These are phyloP conservation scores for Cardiocondyla obscurior DNA, from an alignment of 1,140 invertebrate genomes.

Conservation along the genomic window DNA sequence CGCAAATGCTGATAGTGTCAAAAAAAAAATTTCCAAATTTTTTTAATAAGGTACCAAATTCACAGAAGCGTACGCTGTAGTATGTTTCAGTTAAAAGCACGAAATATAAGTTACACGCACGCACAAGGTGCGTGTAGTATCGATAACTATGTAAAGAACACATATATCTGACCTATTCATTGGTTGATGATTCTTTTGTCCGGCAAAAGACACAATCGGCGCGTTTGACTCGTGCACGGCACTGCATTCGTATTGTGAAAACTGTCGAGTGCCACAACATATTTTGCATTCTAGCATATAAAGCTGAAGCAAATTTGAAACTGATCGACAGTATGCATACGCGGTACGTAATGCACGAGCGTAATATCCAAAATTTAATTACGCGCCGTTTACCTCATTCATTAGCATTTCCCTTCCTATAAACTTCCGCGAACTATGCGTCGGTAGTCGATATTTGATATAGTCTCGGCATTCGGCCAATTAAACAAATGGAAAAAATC, in stretches of 20 bases:
- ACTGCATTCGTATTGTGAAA: slow-evolving; percentile 26
- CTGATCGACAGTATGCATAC: slow-evolving; percentile 5
- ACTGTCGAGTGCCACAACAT: background rate
- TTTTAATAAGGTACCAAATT: too few relatives aligned
- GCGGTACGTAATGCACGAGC: background rate
- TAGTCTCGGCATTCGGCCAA: background rate
- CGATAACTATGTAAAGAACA: slow-evolving; percentile 10
- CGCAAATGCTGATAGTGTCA: too few relatives aligned
- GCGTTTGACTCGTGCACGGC: slow-evolving; percentile 20
- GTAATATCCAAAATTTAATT: slow-evolving; percentile 46
- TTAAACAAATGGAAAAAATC: slow-evolving; percentile 3
- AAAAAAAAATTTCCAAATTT: too few relatives aligned
- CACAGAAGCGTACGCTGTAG: too few relatives aligned
- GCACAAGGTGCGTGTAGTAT: background rate
- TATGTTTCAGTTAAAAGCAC: slow-evolving; percentile 22
- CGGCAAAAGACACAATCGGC: slow-evolving; percentile 28
- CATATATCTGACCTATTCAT: slow-evolving; percentile 36
- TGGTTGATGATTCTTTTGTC: slow-evolving; percentile 50
- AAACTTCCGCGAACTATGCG: background rate
- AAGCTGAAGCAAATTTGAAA: slow-evolving; percentile 24
- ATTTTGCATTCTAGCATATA: slow-evolving; percentile 13
- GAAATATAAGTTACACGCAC: slow-evolving; percentile 23
- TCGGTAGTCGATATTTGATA: background rate
- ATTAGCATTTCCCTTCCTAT: slow-evolving; percentile 18
- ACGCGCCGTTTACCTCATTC: slow-evolving; percentile 25